Percentiles rank a stretch among this genome's conserved stretches.
Evolutionary conservation across 2,113 vertebrate genomes (phyloP).

Genomic region (Tetrax tetrax): DNA sequence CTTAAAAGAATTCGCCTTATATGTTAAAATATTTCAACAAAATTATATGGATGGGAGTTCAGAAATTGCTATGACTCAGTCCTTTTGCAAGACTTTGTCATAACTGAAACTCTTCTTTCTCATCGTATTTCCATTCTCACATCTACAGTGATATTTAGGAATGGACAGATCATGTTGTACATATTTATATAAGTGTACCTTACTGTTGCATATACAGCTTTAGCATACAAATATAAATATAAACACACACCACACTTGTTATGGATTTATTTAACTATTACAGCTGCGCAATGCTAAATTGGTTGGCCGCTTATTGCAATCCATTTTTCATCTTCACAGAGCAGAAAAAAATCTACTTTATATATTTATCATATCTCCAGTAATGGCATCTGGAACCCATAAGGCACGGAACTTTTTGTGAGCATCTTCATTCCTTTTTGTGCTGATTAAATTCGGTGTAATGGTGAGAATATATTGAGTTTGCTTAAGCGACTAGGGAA

Average conservation of each 20-base stretch:
- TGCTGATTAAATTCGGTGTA: not conserved
- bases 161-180: not conserved
- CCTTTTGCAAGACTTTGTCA: not conserved
- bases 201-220: not conserved
- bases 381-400: not conserved
- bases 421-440: not conserved
- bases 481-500: not conserved
- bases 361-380: not conserved
- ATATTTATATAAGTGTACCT: not conserved
- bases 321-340: not conserved
- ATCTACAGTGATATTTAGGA: not conserved
- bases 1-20: not conserved
- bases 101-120: not conserved
- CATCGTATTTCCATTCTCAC: not conserved
- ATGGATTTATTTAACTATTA: not conserved
- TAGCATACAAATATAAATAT: not conserved
- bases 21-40: not conserved
- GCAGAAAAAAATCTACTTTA: not conserved
- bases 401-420: not conserved
- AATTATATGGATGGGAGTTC: not conserved
- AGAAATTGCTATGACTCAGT: not conserved
- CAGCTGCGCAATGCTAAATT: not conserved
- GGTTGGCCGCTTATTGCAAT: not conserved
- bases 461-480: not conserved
- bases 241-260: not conserved